These are phyloP conservation scores for Charadrius vociferus DNA, from an alignment of 2,113 vertebrate species.

Conservation along the genomic window DNA sequence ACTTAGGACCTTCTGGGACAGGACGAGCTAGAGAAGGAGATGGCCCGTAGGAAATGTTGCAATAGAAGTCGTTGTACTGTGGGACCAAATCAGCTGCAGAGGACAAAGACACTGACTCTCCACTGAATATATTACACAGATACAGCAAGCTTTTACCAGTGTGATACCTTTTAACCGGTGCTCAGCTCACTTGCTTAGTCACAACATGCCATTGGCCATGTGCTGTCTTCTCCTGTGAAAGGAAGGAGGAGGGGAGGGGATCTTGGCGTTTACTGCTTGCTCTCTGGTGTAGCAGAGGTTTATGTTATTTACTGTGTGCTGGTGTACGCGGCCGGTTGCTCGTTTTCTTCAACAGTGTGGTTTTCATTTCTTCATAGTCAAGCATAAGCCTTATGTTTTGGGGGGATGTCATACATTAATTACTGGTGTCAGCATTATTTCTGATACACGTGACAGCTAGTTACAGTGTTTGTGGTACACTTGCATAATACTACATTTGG, in stretches of 20 bases:
- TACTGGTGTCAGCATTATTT: not conserved
- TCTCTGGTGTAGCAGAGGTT: not conserved
- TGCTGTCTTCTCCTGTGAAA: not conserved
- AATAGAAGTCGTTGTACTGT: not conserved
- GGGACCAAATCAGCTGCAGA: not conserved
- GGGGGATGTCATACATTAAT: not conserved
- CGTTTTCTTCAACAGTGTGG: not conserved
- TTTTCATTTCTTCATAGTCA: slow-evolving; percentile 5
- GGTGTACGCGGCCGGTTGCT: fast-evolving
- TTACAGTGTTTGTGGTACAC: not conserved
- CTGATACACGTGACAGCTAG: not conserved
- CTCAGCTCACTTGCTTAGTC: not conserved
- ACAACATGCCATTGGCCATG: fast-evolving
- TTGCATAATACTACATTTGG: slow-evolving; percentile 37
- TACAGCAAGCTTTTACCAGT: not conserved
- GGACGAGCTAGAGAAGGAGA: not conserved
- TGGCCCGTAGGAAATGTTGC: slow-evolving; percentile 14
- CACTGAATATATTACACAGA: not conserved
- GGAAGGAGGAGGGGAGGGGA: not conserved
- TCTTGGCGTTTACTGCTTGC: not conserved
- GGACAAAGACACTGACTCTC: not conserved
- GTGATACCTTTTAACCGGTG: not conserved
- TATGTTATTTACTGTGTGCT: not conserved
- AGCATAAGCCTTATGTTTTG: not conserved
- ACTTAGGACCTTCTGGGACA: not conserved